A percentile compares a stretch with the other conserved stretches of the same genome.
Conservation (phyloP, 2,113 vertebrate species). For the Zosterops borbonicus region DNA sequence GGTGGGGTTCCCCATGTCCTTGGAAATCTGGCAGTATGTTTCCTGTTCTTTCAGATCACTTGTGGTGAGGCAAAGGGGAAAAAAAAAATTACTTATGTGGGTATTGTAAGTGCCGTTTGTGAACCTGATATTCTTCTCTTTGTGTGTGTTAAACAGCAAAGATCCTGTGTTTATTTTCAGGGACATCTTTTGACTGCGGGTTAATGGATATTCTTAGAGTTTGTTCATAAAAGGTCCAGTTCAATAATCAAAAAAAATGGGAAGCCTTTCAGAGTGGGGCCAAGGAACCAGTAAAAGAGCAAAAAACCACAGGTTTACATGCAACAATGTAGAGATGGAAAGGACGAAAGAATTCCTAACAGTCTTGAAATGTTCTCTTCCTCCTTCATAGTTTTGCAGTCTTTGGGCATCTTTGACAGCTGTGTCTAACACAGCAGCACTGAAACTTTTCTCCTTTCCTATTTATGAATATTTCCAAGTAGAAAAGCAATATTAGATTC, state of each 20-base stretch:
- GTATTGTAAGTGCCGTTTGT: neutral
- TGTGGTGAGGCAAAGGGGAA: neutral
- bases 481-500: neutral
- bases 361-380: neutral
- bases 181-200: neutral
- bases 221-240: neutral
- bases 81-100: neutral
- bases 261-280: neutral
- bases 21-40: neutral
- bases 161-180: neutral
- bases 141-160: neutral
- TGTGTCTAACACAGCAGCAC: neutral
- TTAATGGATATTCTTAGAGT: neutral
- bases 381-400: neutral
- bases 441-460: neutral
- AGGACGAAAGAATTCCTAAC: neutral
- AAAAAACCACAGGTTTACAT: neutral
- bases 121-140: neutral
- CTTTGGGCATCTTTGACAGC: neutral
- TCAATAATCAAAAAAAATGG: neutral
- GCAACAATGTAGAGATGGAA: fast-evolving
- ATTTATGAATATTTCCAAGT: neutral
- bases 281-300: neutral
- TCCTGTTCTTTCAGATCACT: neutral
- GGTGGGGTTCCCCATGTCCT: neutral